Conservation (phyloP, 2,888 invertebrate species). For the Ommatoiulus sabulosus region DNA sequence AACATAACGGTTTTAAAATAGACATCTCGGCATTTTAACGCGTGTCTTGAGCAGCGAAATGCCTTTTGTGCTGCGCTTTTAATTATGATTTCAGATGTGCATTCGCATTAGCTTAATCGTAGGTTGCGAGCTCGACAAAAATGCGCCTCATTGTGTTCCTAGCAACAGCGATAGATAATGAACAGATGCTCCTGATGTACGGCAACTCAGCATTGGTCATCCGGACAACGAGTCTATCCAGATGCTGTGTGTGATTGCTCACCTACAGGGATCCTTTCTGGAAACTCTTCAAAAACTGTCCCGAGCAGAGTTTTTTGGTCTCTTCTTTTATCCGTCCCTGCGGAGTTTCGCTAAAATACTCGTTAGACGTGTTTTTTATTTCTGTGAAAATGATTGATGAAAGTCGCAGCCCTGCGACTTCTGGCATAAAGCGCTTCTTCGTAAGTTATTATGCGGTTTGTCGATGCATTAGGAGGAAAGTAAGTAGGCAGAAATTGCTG, state of each 20-base stretch:
- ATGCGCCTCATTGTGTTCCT: background rate
- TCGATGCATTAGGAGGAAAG: background rate
- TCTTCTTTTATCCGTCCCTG: background rate
- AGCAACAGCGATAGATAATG: background rate
- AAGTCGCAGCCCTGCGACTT: background rate
- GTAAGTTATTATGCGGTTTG: background rate
- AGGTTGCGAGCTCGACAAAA: background rate
- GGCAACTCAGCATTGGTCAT: background rate
- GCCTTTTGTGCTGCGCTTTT: background rate
- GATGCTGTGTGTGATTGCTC: background rate
- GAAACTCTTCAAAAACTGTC: background rate
- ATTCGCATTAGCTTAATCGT: background rate
- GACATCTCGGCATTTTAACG: background rate
- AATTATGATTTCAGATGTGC: background rate
- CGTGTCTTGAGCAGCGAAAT: background rate
- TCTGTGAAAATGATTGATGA: background rate
- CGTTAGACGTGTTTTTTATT: background rate
- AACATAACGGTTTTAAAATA: slow-evolving; percentile 3
- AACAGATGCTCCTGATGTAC: background rate
- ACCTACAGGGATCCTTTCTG: background rate
- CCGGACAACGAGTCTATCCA: background rate
- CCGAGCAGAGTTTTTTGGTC: background rate
- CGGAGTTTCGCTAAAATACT: background rate
- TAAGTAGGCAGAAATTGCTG: slow-evolving; percentile 22
- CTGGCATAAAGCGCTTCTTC: background rate